Evolutionary conservation across 2,113 vertebrate genomes (phyloP).

Genomic region (Centrocercus urophasianus): DNA sequence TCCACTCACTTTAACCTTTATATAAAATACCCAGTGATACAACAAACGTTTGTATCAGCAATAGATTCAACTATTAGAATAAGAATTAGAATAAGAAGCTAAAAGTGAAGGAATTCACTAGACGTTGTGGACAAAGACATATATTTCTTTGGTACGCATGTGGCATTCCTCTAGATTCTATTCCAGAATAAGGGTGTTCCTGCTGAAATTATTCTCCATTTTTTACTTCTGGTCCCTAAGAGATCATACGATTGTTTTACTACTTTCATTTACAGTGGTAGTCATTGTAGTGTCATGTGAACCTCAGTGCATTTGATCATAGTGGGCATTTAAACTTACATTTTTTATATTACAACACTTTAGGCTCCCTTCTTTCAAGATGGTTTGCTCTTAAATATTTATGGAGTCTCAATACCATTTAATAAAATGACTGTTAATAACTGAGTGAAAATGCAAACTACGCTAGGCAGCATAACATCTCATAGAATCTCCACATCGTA

Average conservation of each 20-base stretch:
- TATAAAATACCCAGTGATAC: background rate
- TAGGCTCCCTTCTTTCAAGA: background rate
- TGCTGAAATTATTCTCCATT: background rate
- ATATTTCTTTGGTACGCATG: background rate
- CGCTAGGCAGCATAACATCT: background rate
- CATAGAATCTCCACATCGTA: background rate
- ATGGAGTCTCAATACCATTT: background rate
- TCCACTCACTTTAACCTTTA: background rate
- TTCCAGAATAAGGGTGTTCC: background rate
- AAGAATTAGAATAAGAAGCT: background rate
- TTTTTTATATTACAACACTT: background rate
- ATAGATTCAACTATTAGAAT: background rate
- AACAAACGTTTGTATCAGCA: background rate
- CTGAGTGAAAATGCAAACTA: background rate
- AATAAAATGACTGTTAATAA: background rate
- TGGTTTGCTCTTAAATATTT: background rate
- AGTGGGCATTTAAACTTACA: background rate
- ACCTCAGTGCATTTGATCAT: background rate
- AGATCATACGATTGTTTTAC: background rate
- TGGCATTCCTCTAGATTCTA: background rate
- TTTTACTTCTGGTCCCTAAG: background rate
- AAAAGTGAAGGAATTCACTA: background rate
- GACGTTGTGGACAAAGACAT: background rate
- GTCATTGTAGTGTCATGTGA: background rate
- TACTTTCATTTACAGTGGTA: background rate